Conservation (phyloP, 1,140 invertebrate genomes). For the Anastrepha obliqua region DNA sequence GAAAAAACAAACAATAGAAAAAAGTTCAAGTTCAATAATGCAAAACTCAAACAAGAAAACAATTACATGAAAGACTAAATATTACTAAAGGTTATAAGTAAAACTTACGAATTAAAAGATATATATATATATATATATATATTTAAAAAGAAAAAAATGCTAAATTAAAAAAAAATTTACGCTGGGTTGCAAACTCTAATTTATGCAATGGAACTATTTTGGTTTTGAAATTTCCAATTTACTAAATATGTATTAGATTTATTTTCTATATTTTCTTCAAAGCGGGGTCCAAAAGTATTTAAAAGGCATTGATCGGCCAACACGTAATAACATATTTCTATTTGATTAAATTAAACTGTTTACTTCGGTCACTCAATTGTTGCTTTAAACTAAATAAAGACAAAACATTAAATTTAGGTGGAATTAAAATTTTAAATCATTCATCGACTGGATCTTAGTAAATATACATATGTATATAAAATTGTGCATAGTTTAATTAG, state of each 20-base stretch:
- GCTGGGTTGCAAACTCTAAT: not conserved
- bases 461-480: not conserved
- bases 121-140: not conserved
- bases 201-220: not conserved
- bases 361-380: not conserved
- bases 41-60: conserved; percentile 2
- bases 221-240: not conserved
- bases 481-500: conserved; percentile 26
- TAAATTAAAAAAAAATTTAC: not conserved
- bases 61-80: conserved; percentile 47
- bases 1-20: not conserved
- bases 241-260: not conserved
- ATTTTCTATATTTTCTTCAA: not conserved
- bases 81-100: conserved; percentile 35
- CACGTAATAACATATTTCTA: not conserved
- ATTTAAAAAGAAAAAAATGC: not conserved
- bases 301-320: not conserved
- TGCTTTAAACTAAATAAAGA: not conserved
- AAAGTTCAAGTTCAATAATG: not conserved
- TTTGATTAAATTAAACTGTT: not conserved
- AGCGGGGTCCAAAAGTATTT: not conserved
- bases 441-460: conserved; percentile 19
- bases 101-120: not conserved
- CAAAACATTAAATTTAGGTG: not conserved
- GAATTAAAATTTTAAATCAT: not conserved